A percentile compares a stretch with the other conserved stretches of the same genome.
Conservation (phyloP, 2,888 invertebrate genomes). For the Lordiphosa fenestrarum region DNA sequence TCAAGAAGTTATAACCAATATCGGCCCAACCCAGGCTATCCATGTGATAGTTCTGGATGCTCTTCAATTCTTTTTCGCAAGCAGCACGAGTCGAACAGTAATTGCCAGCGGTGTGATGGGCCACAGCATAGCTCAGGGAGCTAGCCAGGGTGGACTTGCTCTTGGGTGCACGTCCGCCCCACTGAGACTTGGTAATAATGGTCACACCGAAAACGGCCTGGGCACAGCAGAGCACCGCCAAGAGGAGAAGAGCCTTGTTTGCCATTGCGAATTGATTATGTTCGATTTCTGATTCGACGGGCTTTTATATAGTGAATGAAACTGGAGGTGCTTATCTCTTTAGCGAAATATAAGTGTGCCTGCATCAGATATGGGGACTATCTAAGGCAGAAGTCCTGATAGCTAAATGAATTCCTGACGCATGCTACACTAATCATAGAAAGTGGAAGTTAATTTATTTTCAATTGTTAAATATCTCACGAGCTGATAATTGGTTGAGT, state of each 20-base stretch:
- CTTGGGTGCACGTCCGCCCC: slow-evolving; percentile 72
- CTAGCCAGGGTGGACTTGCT: slow-evolving; percentile 50
- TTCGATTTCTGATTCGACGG: not conserved
- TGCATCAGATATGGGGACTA: slow-evolving; percentile 54
- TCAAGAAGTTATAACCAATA: slow-evolving; percentile 77
- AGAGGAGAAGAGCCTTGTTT: slow-evolving; percentile 53
- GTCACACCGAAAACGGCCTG: slow-evolving; percentile 58
- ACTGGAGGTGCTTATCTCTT: slow-evolving; percentile 40
- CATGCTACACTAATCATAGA: too few species aligned
- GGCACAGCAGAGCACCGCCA: slow-evolving; percentile 51
- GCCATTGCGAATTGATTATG: slow-evolving; percentile 47
- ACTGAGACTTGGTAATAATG: slow-evolving; percentile 65
- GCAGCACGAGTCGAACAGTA: slow-evolving; percentile 61
- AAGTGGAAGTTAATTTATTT: too few species aligned
- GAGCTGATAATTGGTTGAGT: too few species aligned
- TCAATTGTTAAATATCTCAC: too few species aligned
- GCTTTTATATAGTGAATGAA: slow-evolving; percentile 44
- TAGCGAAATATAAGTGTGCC: slow-evolving; percentile 14
- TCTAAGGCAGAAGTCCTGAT: slow-evolving; percentile 22
- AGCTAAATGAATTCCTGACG: too few species aligned
- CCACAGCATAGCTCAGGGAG: slow-evolving; percentile 60
- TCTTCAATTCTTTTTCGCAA: slow-evolving; percentile 68
- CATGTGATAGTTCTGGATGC: slow-evolving; percentile 77
- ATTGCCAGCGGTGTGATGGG: slow-evolving; percentile 75
- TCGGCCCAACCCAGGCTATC: slow-evolving; percentile 72